phyloP scores from a whole-genome alignment of 2,888 invertebrate genomes.

The Tolmerus cingulatus region DNA sequence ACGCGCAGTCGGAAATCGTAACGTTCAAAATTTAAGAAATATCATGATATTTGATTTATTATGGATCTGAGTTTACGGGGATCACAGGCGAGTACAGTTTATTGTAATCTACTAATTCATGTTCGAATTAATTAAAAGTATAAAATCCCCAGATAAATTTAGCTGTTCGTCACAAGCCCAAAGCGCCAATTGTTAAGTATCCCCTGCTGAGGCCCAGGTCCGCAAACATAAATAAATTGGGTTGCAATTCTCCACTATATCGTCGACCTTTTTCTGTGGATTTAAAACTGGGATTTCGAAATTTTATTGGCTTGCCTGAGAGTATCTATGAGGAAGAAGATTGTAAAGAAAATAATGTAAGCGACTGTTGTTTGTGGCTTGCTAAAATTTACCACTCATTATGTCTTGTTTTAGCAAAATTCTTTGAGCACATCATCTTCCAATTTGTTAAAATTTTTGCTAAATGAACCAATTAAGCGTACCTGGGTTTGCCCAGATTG shows the following conservation, averaged over 20 bases:
- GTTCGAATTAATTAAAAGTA: slow-evolving; percentile 6
- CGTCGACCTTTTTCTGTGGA: slow-evolving; percentile 61
- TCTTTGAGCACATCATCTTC: slow-evolving; percentile 56
- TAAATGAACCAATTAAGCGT: slow-evolving; percentile 63
- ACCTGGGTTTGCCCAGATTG: slow-evolving; percentile 64
- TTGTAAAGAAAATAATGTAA: slow-evolving; percentile 49
- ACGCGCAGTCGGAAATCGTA: neutral
- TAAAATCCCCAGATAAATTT: slow-evolving; percentile 60
- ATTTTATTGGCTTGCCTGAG: slow-evolving; percentile 46
- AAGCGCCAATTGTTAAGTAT: slow-evolving; percentile 55
- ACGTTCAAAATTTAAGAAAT: neutral
- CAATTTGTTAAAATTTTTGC: slow-evolving; percentile 59
- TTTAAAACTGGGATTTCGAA: slow-evolving; percentile 55
- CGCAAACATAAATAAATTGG: slow-evolving; percentile 50
- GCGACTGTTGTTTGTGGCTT: neutral
- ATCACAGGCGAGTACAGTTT: slow-evolving; percentile 57
- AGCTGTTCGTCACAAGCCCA: slow-evolving; percentile 60
- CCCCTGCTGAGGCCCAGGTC: slow-evolving; percentile 59
- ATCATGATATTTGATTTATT: slow-evolving; percentile 50
- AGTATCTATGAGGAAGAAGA: slow-evolving; percentile 41
- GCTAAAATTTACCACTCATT: neutral
- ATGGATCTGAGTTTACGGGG: slow-evolving; percentile 63
- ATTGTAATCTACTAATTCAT: neutral
- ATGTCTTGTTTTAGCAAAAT: slow-evolving; percentile 39
- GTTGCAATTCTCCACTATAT: slow-evolving; percentile 55